Conservation (phyloP, 2,888 invertebrate genomes). For the Augiades crinisus region DNA sequence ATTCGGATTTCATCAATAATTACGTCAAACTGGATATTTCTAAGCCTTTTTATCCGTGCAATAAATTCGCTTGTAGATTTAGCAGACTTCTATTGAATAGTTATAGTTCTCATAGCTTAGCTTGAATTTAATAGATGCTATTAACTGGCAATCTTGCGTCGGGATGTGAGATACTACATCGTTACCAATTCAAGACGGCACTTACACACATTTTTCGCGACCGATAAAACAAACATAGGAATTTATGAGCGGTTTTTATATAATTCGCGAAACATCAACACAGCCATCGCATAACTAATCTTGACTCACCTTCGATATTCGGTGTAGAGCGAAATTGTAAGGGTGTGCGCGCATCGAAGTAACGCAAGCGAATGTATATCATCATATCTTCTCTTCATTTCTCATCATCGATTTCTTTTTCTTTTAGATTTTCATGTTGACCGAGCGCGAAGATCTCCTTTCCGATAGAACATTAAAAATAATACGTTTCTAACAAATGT, state of each 20-base stretch:
- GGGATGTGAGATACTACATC: background rate
- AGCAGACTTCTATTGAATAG: constrained; percentile 3
- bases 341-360: background rate
- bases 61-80: constrained; percentile 1
- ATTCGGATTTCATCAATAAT: too few species aligned
- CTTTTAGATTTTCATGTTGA: too few species aligned
- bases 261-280: constrained; percentile 30
- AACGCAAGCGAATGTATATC: background rate
- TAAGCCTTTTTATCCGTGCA: background rate
- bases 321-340: constrained; percentile 39
- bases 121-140: background rate
- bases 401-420: too few species aligned
- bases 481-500: too few species aligned
- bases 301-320: constrained; percentile 35
- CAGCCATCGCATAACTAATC: constrained; percentile 20
- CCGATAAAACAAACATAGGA: constrained; percentile 37
- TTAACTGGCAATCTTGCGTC: background rate
- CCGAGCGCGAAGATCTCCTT: too few species aligned
- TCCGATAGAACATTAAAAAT: too few species aligned
- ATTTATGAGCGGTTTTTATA: constrained; percentile 37
- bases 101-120: background rate
- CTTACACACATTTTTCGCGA: constrained; percentile 31
- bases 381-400: too few species aligned
- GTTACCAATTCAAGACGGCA: constrained; percentile 5
- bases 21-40: too few species aligned